phyloP scores from a whole-genome alignment of 2,888 invertebrate species.

The Trissoscelio sp. region DNA sequence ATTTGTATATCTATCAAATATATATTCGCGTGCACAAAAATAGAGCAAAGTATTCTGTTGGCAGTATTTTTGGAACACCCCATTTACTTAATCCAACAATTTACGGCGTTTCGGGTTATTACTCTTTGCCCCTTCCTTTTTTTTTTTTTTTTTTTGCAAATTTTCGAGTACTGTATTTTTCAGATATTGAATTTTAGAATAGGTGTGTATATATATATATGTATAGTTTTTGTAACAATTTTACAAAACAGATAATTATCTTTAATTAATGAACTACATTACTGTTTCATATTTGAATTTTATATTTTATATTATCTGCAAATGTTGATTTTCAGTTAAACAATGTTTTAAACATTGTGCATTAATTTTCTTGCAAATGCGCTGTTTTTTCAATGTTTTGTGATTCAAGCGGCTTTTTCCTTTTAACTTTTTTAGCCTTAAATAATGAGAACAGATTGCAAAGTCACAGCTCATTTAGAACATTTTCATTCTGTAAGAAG shows the following conservation, averaged over 20 bases:
- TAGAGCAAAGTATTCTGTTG: conserved; percentile 32
- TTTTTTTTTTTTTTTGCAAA: background rate
- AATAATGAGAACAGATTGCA: background rate
- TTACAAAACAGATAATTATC: too few relatives aligned
- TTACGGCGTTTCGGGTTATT: conserved; percentile 20
- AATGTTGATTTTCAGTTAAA: too few relatives aligned
- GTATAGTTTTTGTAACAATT: too few relatives aligned
- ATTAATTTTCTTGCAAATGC: background rate
- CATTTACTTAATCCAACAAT: conserved; percentile 48
- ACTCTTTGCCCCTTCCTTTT: background rate
- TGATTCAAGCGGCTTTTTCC: background rate
- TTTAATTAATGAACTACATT: too few relatives aligned
- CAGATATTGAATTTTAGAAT: too few relatives aligned
- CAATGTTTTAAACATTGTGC: too few relatives aligned
- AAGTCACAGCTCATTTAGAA: background rate
- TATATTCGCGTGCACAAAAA: conserved; percentile 16
- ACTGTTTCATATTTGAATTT: too few relatives aligned
- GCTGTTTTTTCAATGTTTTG: background rate
- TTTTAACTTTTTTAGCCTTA: background rate
- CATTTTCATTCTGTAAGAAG: background rate
- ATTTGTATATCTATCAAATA: conserved; percentile 32
- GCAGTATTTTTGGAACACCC: conserved; percentile 44
- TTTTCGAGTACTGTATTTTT: too few relatives aligned
- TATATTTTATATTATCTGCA: too few relatives aligned
- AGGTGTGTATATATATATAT: too few relatives aligned